These are phyloP conservation scores for Chymomyza amoena DNA, from an alignment of 2,888 invertebrate genomes.

Conservation along the genomic window DNA sequence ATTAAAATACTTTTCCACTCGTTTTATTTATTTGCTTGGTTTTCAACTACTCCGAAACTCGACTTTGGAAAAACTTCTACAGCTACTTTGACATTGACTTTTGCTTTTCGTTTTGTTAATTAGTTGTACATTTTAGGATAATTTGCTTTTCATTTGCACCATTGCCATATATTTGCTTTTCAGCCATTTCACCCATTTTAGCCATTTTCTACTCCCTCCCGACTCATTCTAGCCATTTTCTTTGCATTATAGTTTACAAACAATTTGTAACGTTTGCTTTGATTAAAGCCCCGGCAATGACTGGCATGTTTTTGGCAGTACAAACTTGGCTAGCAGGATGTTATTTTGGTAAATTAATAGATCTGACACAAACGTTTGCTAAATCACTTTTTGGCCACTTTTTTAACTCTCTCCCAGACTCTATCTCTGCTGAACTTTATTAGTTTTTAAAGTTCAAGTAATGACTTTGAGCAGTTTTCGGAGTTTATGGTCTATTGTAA, in stretches of 20 bases:
- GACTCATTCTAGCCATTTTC: constrained; percentile 26
- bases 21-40: constrained; percentile 21
- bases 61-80: background rate
- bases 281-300: background rate
- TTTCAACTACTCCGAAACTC: background rate
- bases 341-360: background rate
- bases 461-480: background rate
- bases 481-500: background rate
- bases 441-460: background rate
- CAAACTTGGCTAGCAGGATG: background rate
- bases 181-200: background rate
- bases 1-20: constrained; percentile 70
- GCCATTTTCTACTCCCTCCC: background rate
- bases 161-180: background rate
- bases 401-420: background rate
- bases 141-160: constrained; percentile 27
- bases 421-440: background rate
- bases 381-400: background rate
- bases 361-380: background rate
- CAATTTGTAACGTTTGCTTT: constrained; percentile 34
- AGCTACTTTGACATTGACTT: background rate
- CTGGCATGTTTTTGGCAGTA: background rate
- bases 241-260: constrained; percentile 61
- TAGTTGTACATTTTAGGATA: constrained; percentile 55
- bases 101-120: constrained; percentile 39